Evolutionary conservation across 2,797 vertebrate species (phyloP), one percentile per base, ranked within the genome.

Genomic region (Apodemus agrarius): DNA sequence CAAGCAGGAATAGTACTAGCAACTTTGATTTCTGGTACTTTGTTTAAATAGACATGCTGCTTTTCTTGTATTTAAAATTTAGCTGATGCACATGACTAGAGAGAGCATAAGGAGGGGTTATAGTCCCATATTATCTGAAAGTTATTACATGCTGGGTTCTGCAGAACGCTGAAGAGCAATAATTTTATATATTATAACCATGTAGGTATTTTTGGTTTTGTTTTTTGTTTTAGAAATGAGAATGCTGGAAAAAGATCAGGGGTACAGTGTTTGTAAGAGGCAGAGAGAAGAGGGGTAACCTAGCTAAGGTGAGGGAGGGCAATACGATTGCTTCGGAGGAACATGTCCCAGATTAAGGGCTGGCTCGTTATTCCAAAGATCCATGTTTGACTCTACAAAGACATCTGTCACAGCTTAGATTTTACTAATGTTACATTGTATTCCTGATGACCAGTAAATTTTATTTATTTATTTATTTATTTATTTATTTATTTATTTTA

Each of bases 361-460:
- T 74, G 82, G 46, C 24, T 65, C 40, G 63, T 78, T 91, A 94
- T 69, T 86, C 88, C 17, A 88, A 0, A 67, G n/a, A 31, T 91
- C 1, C 21, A 5, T 54, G 6, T 72, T 83, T 95, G n/a, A 21
- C 16, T 67, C 14, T 63, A 89, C 59, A 83, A 94, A 24, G 65
- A 49, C 61, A 65, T 0, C 0, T 72, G 3, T 91, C 24, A 29
- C 69, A 82, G 61, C 57, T 91, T 14, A 95, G 9, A 85, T 95
- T 95, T 93, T 94, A 75, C 52, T 92, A 6, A 16, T 90, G 43
- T 59, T 94, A 65, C 72, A 74, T 79, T 91, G 75, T 63, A 31
- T 84, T 89, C 34, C 93, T 95, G 40, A 57, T 85, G 93, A 82
- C 54, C 17, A 24, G 0, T 79, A 69, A 22, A 1, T 75, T 94